Percentiles rank a stretch among this genome's conserved stretches.
phyloP scores from a whole-genome alignment of 2,797 vertebrate species.

The Schizothorax lantsangensis region DNA sequence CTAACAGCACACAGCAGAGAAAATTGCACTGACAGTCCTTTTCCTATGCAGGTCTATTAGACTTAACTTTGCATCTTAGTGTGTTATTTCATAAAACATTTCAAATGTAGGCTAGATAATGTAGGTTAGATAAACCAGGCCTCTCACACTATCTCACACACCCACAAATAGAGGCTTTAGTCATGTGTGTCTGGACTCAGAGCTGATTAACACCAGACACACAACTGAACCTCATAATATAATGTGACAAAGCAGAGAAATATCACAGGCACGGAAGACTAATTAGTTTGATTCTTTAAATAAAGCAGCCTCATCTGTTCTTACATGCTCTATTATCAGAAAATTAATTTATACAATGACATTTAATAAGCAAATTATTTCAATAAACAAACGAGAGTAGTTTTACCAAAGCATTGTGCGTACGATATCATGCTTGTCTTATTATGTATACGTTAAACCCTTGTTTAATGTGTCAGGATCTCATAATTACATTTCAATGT shows the following conservation, averaged over 20 bases:
- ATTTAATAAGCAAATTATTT: background rate
- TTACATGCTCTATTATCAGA: background rate
- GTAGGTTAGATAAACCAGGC: constrained; percentile 23
- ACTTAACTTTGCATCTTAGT: background rate
- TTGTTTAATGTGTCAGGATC: background rate
- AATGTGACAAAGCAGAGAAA: constrained; percentile 48
- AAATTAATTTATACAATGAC: background rate
- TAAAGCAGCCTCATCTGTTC: background rate
- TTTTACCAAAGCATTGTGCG: background rate
- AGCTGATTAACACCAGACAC: constrained; percentile 59
- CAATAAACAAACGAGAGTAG: background rate
- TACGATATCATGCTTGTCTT: background rate
- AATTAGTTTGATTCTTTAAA: background rate
- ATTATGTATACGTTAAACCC: background rate
- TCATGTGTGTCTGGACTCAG: constrained; percentile 51
- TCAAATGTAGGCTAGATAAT: constrained; percentile 29
- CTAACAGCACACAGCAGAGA: background rate
- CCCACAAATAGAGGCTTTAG: constrained; percentile 48
- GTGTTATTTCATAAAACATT: constrained; percentile 15
- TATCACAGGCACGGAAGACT: constrained; percentile 31
- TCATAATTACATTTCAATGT: background rate
- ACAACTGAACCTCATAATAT: constrained; percentile 49
- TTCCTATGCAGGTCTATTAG: background rate
- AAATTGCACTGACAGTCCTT: background rate
- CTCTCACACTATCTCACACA: constrained; percentile 33